Percentiles rank a stretch among this genome's conserved stretches.
phyloP scores from a whole-genome alignment of 2,113 vertebrate genomes.

The Syngnathus scovelli region DNA sequence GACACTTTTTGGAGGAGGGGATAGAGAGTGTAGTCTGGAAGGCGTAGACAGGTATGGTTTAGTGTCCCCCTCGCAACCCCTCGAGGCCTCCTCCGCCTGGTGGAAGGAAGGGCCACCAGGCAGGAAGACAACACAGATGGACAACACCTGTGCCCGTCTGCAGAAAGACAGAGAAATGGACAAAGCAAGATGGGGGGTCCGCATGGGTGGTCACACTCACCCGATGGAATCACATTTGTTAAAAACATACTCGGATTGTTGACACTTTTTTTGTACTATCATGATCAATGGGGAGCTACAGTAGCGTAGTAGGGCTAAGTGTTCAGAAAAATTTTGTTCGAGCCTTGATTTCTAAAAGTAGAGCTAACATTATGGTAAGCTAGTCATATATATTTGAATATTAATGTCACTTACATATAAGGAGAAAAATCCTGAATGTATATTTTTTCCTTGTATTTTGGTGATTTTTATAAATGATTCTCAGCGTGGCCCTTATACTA shows the following conservation, averaged over 20 bases:
- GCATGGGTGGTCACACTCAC: constrained; percentile 52
- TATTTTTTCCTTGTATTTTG: too few species aligned
- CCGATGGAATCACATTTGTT: neutral
- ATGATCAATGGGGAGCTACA: neutral
- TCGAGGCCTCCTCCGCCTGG: constrained; percentile 31
- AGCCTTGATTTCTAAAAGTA: neutral
- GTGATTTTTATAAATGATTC: too few species aligned
- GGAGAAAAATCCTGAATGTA: too few species aligned
- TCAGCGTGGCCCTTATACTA: neutral
- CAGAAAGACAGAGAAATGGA: constrained; percentile 19
- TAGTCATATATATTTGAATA: too few species aligned
- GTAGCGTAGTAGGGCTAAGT: neutral
- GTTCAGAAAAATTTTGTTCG: neutral
- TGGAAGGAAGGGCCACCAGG: constrained; percentile 47
- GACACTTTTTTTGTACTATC: neutral
- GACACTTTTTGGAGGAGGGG: constrained; percentile 17
- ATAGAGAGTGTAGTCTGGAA: constrained; percentile 61
- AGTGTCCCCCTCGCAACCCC: constrained; percentile 16
- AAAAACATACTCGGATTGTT: neutral
- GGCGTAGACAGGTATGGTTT: constrained; percentile 5
- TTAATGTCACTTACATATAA: too few species aligned
- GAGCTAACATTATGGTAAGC: neutral
- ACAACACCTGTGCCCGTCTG: constrained; percentile 61
- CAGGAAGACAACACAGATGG: constrained; percentile 62
- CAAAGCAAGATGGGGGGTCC: constrained; percentile 31